Percentiles rank a stretch among this genome's conserved stretches.
phyloP scores from a whole-genome alignment of 2,797 vertebrate species.

The Gymnoscopelus microlampas region DNA sequence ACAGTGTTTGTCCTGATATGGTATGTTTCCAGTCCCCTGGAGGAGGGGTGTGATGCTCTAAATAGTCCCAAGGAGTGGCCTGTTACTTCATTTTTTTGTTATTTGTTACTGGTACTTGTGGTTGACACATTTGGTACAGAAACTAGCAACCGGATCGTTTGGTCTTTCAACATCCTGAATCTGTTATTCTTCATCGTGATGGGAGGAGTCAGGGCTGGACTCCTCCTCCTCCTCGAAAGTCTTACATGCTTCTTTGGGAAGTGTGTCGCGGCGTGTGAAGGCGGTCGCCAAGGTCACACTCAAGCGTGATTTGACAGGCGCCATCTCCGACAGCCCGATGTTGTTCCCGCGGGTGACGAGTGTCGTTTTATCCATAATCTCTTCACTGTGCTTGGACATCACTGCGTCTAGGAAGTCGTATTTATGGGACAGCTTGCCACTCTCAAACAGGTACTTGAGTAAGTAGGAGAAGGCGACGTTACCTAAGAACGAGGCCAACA shows the following conservation, averaged over 20 bases:
- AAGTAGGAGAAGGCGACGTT: constrained; percentile 91
- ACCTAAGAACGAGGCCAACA: constrained; percentile 90
- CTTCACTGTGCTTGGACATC: constrained; percentile 91
- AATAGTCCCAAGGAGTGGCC: constrained; percentile 32
- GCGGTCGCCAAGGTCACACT: constrained; percentile 89
- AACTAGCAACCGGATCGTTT: not conserved
- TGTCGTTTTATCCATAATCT: constrained; percentile 97
- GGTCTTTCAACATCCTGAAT: constrained; percentile 28
- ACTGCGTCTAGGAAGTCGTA: constrained; percentile 95
- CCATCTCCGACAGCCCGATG: constrained; percentile 90
- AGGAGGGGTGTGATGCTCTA: constrained; percentile 23
- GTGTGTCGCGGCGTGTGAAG: constrained; percentile 92
- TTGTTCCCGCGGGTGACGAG: constrained; percentile 94
- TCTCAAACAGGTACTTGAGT: constrained; percentile 96
- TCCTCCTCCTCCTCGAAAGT: constrained; percentile 78
- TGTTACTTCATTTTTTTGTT: constrained; percentile 14
- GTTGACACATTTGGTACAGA: constrained; percentile 14
- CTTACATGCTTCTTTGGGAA: constrained; percentile 78
- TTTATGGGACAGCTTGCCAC: constrained; percentile 91
- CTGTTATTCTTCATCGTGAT: constrained; percentile 83
- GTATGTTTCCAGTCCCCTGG: constrained; percentile 37
- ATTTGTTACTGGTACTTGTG: constrained; percentile 12
- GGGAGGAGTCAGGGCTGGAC: constrained; percentile 91
- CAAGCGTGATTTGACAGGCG: constrained; percentile 89
- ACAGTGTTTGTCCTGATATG: constrained; percentile 46